Evolutionary conservation across 2,888 invertebrate genomes (phyloP), one percentile per base, ranked within the genome.

Genomic region (Hypercompe scribonia): DNA sequence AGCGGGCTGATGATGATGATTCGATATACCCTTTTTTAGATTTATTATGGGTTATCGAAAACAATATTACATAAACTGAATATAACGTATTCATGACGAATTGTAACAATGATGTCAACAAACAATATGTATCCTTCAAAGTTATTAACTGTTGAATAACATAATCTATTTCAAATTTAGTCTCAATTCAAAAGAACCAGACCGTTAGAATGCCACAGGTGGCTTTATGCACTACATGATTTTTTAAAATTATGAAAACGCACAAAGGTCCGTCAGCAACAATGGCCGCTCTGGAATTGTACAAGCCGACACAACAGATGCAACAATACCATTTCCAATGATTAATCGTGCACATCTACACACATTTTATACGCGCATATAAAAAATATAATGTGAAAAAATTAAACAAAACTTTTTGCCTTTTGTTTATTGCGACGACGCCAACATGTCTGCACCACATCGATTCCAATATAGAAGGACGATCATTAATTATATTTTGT

Each of bases 401-500:
- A 88, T 84, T 79, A 88, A 92, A 91, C 88, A 90, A 89, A 90
- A 92, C 88, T 91, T 93, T 94, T 94, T 90, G 94, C 92, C 93
- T 91, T 94, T 95, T 94, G 94, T 95, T 94, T 94, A 94, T 90
- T 90, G 90, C 92, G 92, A 90, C 93, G 95, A 95, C 95, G 95
- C 95, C 95, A 95, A 91, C 91, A 86, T 95, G 95, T 95, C 95
- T 95, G 92, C 95, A 93, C 92, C 92, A 90, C 89, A 94, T 92
- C 93, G 94, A 93, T 92, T 94, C 94, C 92, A 94, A 93, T 95
- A 94, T 94, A 86, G 92, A 92, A 93, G 90, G 90, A 89, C 90
- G 88, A 94, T 93, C 94, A 95, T 95, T 95, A 95, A 95, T 95
- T 95, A 95, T 95, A 94, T 95, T 95, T 95, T 95, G 95, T 95